Conservation (phyloP, 37 sponge, comb jelly and placozoan species). For the Aplysina aerophoba region DNA sequence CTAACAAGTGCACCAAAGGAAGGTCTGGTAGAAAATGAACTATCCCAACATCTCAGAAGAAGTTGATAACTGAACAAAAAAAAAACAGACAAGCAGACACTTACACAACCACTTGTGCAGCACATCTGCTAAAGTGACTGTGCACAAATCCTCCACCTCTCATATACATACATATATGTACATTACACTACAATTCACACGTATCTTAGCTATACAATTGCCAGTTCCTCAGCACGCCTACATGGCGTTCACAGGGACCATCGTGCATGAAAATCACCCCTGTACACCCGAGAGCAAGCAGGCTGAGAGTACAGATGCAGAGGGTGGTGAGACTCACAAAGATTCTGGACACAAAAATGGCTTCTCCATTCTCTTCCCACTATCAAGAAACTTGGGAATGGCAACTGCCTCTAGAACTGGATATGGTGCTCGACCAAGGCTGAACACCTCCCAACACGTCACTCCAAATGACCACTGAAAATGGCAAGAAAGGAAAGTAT, state of each 20-base stretch:
- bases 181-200: background rate
- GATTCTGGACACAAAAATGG: background rate
- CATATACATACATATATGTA: background rate
- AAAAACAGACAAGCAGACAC: too few relatives aligned
- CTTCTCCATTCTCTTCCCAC: background rate
- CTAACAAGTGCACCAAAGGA: background rate
- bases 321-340: background rate
- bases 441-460: slow-evolving; percentile 29
- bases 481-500: background rate
- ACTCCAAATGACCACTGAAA: slow-evolving; percentile 25
- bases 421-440: slow-evolving; percentile 7
- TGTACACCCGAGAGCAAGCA: too few relatives aligned
- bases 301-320: too few relatives aligned
- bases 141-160: too few relatives aligned
- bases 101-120: too few relatives aligned
- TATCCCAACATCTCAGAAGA: slow-evolving; percentile 4
- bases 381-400: background rate
- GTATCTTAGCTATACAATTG: too few relatives aligned
- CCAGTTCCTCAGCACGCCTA: too few relatives aligned
- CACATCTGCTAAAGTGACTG: too few relatives aligned
- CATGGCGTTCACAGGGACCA: too few relatives aligned
- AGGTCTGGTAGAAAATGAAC: background rate
- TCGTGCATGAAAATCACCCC: too few relatives aligned
- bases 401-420: background rate
- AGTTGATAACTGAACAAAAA: background rate